These are phyloP conservation scores for Copsychus sechellarum DNA, from an alignment of 2,113 vertebrate genomes.

Conservation along the genomic window DNA sequence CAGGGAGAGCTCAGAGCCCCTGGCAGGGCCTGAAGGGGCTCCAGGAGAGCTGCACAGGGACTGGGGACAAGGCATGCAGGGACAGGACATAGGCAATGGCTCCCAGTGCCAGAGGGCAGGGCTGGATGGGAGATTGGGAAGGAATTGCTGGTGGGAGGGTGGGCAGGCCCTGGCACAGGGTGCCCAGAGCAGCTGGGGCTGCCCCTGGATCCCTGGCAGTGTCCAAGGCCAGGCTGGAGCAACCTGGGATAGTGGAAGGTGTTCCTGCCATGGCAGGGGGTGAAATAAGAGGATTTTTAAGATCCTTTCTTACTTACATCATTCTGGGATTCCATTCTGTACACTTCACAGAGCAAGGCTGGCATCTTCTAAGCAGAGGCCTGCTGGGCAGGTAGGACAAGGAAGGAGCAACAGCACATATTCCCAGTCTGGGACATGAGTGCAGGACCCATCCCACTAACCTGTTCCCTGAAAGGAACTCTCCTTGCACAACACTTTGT, in stretches of 20 bases:
- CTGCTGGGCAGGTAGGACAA: background rate
- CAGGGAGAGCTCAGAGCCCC: background rate
- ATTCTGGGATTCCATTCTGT: background rate
- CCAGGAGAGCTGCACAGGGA: background rate
- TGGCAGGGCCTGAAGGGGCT: background rate
- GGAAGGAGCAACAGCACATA: background rate
- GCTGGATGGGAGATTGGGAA: no score
- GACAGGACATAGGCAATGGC: background rate
- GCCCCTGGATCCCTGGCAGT: background rate
- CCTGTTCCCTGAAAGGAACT: rapidly evolving
- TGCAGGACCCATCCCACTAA: background rate
- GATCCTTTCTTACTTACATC: background rate
- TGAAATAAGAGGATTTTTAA: background rate
- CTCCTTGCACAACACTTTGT: rapidly evolving
- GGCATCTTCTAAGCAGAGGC: background rate
- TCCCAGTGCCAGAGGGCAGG: no score
- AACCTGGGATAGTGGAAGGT: rapidly evolving
- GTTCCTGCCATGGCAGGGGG: rapidly evolving
- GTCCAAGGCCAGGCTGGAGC: background rate
- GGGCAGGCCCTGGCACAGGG: background rate
- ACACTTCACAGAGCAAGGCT: background rate
- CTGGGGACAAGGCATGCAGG: background rate
- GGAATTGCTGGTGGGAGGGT: no score
- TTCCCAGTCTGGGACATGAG: no score
- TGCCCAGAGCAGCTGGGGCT: background rate